A percentile compares a stretch with the other conserved stretches of the same genome.
Evolutionary conservation across 2,888 invertebrate genomes (phyloP).

Genomic region (Leptura quadrifasciata): DNA sequence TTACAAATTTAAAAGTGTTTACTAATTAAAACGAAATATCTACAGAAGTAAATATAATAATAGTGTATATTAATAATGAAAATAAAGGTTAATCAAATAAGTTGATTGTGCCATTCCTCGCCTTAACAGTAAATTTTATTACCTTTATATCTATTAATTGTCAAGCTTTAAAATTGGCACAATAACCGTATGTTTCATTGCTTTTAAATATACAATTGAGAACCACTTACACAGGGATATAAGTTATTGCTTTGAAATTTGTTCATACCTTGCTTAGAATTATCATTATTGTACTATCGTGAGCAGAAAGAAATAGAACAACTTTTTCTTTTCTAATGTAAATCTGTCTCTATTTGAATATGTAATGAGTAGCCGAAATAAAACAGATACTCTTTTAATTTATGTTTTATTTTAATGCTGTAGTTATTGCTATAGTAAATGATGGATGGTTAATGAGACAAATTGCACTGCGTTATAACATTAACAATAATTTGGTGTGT

Average conservation of each 20-base stretch:
- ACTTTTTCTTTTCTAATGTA: too few relatives aligned
- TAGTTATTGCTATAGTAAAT: too few relatives aligned
- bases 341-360: too few relatives aligned
- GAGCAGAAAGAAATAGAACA: too few relatives aligned
- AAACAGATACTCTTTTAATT: too few relatives aligned
- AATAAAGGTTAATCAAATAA: not conserved
- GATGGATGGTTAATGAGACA: too few relatives aligned
- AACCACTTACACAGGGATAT: not conserved
- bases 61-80: not conserved
- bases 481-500: too few relatives aligned
- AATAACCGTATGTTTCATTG: not conserved
- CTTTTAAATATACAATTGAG: not conserved
- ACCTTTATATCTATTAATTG: conserved; percentile 7
- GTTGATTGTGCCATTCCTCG: not conserved
- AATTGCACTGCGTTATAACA: too few relatives aligned
- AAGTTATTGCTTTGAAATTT: not conserved
- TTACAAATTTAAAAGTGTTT: not conserved
- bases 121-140: conserved; percentile 1
- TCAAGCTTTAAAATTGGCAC: not conserved
- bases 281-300: not conserved
- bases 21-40: not conserved
- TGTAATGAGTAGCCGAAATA: too few relatives aligned
- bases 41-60: not conserved
- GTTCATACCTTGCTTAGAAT: not conserved
- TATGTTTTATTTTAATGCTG: too few relatives aligned